Percentiles rank a stretch among this genome's conserved stretches.
Evolutionary conservation across 2,888 invertebrate genomes (phyloP).

Genomic region (Hedya salicella): DNA sequence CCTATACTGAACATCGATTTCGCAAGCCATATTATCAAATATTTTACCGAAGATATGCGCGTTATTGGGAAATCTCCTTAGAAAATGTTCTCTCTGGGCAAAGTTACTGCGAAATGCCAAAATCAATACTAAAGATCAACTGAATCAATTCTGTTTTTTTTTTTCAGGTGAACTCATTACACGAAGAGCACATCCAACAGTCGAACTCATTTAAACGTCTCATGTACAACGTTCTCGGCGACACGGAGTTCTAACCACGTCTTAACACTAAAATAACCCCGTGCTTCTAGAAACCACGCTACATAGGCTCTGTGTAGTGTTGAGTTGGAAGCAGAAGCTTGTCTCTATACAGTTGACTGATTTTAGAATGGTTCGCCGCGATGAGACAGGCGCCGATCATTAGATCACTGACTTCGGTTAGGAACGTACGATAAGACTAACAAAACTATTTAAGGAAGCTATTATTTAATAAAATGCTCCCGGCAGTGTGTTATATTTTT

Average conservation of each 20-base stretch:
- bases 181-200: conserved; percentile 94
- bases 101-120: not conserved
- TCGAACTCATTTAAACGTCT: conserved; percentile 96
- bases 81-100: too few relatives aligned
- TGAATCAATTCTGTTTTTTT: not conserved
- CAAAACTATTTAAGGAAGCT: conserved; percentile 75
- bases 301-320: conserved; percentile 7
- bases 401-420: conserved; percentile 63
- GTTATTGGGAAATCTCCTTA: too few relatives aligned
- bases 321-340: conserved; percentile 8
- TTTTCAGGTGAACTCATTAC: conserved; percentile 87
- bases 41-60: too few relatives aligned
- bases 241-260: conserved; percentile 85
- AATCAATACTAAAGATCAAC: too few relatives aligned
- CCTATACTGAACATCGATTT: too few relatives aligned
- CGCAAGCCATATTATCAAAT: too few relatives aligned
- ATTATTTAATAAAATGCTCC: conserved; percentile 61
- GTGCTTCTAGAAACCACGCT: conserved; percentile 22
- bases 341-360: conserved; percentile 53
- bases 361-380: conserved; percentile 57
- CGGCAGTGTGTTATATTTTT: conserved; percentile 80
- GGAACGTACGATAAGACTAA: conserved; percentile 77
- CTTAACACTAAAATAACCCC: conserved; percentile 6
- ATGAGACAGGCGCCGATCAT: conserved; percentile 59
- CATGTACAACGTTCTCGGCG: conserved; percentile 95